Conservation (phyloP, 2,888 invertebrate species). For the Drosophila greeni region DNA sequence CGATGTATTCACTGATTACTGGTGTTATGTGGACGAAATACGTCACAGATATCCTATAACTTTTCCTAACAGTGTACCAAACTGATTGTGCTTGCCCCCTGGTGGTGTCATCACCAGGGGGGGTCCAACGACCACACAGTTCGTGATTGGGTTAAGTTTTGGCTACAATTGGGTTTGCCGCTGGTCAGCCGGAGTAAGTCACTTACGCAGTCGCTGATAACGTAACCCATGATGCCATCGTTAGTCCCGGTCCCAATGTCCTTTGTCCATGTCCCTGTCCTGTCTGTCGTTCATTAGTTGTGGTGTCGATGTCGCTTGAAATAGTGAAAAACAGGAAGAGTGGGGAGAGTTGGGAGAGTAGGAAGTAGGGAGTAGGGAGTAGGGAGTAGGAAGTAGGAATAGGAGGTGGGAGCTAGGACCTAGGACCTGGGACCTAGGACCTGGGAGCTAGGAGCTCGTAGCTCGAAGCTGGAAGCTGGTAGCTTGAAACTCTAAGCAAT, state of each 20-base stretch:
- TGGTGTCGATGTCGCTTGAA: slow-evolving; percentile 38
- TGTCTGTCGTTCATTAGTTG: slow-evolving; percentile 35
- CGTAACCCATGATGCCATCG: not conserved
- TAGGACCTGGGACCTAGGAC: not conserved
- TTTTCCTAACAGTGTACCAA: not conserved
- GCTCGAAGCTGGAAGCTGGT: not conserved
- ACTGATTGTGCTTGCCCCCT: not conserved
- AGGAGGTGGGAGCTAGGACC: not conserved
- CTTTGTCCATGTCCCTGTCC: slow-evolving; percentile 3
- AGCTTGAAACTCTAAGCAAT: not conserved
- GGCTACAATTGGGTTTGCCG: slow-evolving; percentile 22
- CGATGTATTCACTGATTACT: not conserved
- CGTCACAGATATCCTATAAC: too few species aligned
- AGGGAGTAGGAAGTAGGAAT: not conserved
- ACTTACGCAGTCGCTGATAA: slow-evolving; percentile 14
- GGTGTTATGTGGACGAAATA: too few species aligned
- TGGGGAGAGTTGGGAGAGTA: too few species aligned
- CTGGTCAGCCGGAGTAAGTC: slow-evolving; percentile 18
- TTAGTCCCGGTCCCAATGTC: slow-evolving; percentile 1
- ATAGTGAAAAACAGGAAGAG: not conserved
- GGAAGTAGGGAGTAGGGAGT: not conserved
- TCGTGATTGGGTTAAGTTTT: slow-evolving; percentile 28
- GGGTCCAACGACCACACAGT: not conserved
- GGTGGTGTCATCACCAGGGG: not conserved
- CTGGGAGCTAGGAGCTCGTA: not conserved